These are phyloP conservation scores for Pachypeltis micranthus DNA, from an alignment of 1,140 invertebrate species.

Conservation along the genomic window DNA sequence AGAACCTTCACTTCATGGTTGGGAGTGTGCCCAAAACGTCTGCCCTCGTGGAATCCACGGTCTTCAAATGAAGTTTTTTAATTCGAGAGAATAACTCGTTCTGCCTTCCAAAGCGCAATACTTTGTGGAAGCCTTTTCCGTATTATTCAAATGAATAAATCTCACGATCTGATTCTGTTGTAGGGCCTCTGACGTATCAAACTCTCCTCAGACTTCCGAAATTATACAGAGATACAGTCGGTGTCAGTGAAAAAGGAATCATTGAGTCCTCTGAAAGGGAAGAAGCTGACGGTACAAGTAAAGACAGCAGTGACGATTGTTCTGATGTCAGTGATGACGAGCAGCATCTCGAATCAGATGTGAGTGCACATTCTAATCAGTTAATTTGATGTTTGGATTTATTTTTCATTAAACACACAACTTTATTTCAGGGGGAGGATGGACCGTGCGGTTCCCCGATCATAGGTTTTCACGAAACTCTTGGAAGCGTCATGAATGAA, in stretches of 20 bases:
- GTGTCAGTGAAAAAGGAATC: conserved; percentile 22
- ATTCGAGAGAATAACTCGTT: no score
- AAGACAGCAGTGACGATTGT: conserved; percentile 27
- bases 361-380: conserved; percentile 14
- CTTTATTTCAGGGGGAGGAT: no score
- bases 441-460: no score
- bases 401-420: no score
- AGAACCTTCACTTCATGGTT: no score
- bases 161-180: no score
- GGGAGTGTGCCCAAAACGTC: no score
- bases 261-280: conserved; percentile 12
- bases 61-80: no score
- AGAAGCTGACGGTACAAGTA: conserved; percentile 23
- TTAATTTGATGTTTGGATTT: not conserved
- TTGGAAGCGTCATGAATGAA: not conserved
- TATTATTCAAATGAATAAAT: no score
- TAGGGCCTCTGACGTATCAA: conserved; percentile 68
- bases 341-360: conserved; percentile 15
- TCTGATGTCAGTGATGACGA: conserved; percentile 4
- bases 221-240: conserved; percentile 45
- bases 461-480: not conserved
- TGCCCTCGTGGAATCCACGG: no score
- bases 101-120: no score
- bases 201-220: conserved; percentile 67
- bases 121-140: no score